These are phyloP conservation scores for Cataglyphis cursor DNA, from an alignment of 2,888 invertebrate species.

Conservation along the genomic window DNA sequence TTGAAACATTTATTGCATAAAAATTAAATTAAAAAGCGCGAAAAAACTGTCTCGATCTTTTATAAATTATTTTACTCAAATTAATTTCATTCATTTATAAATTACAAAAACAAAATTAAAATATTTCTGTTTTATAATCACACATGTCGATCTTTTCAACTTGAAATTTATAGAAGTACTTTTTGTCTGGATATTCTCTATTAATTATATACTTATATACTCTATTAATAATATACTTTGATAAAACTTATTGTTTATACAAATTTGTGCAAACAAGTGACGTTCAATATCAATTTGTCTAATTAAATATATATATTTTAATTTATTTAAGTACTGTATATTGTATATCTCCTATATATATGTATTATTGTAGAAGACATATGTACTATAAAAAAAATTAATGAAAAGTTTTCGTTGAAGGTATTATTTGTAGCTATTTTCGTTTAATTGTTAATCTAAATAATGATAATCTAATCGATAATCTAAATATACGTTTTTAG, in stretches of 20 bases:
- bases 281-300: neutral
- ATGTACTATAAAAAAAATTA: neutral
- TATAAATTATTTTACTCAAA: neutral
- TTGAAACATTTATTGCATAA: neutral
- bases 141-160: neutral
- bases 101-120: neutral
- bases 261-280: neutral
- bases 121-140: neutral
- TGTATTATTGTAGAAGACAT: neutral
- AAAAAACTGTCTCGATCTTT: neutral
- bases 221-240: neutral
- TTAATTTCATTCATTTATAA: neutral
- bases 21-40: neutral
- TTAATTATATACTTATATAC: neutral
- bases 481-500: neutral
- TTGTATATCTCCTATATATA: neutral
- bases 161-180: neutral
- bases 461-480: too few relatives aligned
- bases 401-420: neutral
- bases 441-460: neutral
- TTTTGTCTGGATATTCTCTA: neutral
- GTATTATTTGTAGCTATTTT: neutral
- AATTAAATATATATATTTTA: constrained; percentile 1
- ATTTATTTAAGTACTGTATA: neutral
- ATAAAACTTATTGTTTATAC: neutral